Evolutionary conservation across 2,888 invertebrate genomes (phyloP), one percentile per base, ranked within the genome.

Genomic region (Macaria notata): DNA sequence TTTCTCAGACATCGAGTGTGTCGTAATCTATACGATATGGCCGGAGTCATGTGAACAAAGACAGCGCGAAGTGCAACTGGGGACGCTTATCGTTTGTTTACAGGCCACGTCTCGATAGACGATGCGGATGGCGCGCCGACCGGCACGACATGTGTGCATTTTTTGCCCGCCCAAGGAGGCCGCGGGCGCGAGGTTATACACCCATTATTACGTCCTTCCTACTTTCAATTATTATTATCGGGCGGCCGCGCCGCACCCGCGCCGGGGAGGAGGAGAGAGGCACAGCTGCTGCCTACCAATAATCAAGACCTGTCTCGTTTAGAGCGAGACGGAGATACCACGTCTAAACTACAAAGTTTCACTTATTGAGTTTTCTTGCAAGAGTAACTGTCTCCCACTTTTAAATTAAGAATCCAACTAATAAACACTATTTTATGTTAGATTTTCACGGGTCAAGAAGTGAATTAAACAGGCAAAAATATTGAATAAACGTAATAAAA

Each of bases 221-320:
- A 90, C 90, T 90, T 90, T 90, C 90, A 90, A 90, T 90, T 91
- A 90, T 90, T 91, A 91, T 91, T 90, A 90, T 88, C 91, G 88
- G 90, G 90, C 87, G 89, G 85, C 84, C 77, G 89, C 84, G 81
- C 84, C 88, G 86, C 83, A 83, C 86, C 83, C 86, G 88, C 83
- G 84, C 80, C 83, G 88, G 89, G 89, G 90, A 88, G 91, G 90
- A 88, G 90, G 88, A 88, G 90, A 91, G 91, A 90, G 90, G 88
- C 90, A 86, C 92, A 92, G 90, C 92, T 91, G 92, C 92, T 91
- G 88, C 91, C 92, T 92, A 92, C 92, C 92, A 91, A 92, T 91
- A 92, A 92, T 90, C 90, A 89, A 90, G 88, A 90, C 86, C 80
- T 82, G 85, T 86, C 83, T 76, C 68, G 59, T 71, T 68, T 67